Base-by-base conservation (phyloP, 1,140 invertebrate genomes). In the Camponotus vicinus region DNA sequence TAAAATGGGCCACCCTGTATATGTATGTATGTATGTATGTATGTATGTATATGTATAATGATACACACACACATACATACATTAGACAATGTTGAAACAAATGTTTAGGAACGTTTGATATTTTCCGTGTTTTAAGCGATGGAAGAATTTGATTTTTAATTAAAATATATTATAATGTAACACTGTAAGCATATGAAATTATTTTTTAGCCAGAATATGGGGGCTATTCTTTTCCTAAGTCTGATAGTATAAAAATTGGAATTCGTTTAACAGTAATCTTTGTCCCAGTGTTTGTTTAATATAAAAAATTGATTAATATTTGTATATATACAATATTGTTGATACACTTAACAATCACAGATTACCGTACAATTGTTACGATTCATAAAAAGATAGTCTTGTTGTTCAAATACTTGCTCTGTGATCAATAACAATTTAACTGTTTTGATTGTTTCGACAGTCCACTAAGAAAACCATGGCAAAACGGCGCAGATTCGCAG, bases 371-470 rank as follows among this genome's bases (percentile, higher is more conserved):
- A 63, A 55, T 88, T 87, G 61, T 52, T 82, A 82, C 66, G 32
- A 84, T 87, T 88, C 69, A 87, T 86, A 89, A 34, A 82, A 83
- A 76, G 55, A 89, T 88, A 86, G 88, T 59, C 84, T 87, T 86
- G 80, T 84, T 88, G 63, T 90, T 86, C 57, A 61, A 89, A 89
- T 79, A 75, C 63, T 92, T 86, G 86, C 86, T 71, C 63, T 89
- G 77, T 88, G 63, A 88, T 79, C 79, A 92, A 93, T 93, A 94
- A 93, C 91, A 67, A 92, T 88, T 92, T 85, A 91, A 86, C 88
- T 93, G 86, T 94, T 94, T 94, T 94, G 89, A 90, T 93, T 94
- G 91, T 93, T 94, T 89, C 90, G 92, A 94, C 94, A 95, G 94
- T 94, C 93, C 89, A 93, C 93, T 94, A 94, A 93, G 92, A 93